Evolutionary conservation across 2,113 vertebrate species (phyloP).

Genomic region (rat (Rattus norvegicus)): DNA sequence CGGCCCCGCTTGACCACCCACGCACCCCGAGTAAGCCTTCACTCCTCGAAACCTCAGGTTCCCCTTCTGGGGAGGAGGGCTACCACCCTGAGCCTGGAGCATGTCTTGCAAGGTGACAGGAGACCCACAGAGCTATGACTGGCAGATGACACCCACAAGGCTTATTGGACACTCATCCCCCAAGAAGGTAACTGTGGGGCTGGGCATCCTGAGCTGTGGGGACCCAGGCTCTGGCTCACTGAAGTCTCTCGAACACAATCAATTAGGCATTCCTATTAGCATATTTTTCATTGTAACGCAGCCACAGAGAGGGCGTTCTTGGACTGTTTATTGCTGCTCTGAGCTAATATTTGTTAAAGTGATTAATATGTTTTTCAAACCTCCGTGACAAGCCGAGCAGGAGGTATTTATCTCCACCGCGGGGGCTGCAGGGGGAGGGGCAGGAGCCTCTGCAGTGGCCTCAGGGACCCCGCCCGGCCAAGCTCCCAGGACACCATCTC

Average conservation of each 20-base stretch:
- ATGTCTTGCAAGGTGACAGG: neutral
- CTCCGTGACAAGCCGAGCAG: slow-evolving; percentile 84
- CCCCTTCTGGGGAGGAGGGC: neutral
- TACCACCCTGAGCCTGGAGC: neutral
- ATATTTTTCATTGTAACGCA: slow-evolving; percentile 86
- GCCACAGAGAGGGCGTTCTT: slow-evolving; percentile 83
- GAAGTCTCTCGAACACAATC: slow-evolving; percentile 87
- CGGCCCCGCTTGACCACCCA: neutral
- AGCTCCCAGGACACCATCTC: neutral
- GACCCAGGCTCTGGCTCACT: slow-evolving; percentile 77
- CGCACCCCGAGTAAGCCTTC: neutral
- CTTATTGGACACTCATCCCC: neutral
- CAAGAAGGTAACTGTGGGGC: neutral
- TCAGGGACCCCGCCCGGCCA: neutral
- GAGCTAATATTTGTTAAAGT: slow-evolving; percentile 89
- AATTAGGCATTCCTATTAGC: slow-evolving; percentile 86
- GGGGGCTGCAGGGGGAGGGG: neutral
- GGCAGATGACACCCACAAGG: neutral
- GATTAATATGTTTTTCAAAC: slow-evolving; percentile 90
- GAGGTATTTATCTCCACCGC: slow-evolving; percentile 80
- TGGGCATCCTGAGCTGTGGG: neutral
- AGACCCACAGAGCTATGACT: neutral
- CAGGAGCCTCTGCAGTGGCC: neutral
- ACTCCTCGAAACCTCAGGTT: neutral
- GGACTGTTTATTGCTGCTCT: slow-evolving; percentile 84